Evolutionary conservation across 2,113 vertebrate species (phyloP), one percentile per base, ranked within the genome.

Genomic region (Anser brachyrhynchus): DNA sequence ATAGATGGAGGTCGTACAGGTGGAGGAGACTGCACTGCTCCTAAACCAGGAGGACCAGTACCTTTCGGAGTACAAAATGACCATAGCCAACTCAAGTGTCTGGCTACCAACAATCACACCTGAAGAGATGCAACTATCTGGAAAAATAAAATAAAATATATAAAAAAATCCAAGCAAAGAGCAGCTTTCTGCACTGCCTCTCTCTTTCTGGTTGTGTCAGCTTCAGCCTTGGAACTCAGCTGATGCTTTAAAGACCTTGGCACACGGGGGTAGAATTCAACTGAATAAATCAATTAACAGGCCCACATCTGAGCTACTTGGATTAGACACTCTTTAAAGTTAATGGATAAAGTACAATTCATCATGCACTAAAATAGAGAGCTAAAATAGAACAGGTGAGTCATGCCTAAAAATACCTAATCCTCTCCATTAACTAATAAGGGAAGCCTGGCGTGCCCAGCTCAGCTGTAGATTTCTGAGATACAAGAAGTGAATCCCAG

Each of bases 331-430:
- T 54, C 82, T 65, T 66, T 86, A 54, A 88, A 86, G 51, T 54
- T 66, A 88, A 94, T 20, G 43, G 78, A 73, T 71, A 85, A 55
- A 1, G 2, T 20, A 31, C 54, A 49, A 93, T 90, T 83, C 75
- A 86, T 92, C 93, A 83, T 8, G 8, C 19, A 29, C 33, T 93
- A 41, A 93, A 95, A 77, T 6, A 86, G 46, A 91, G 21, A 87
- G n/a, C 81, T 91, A 79, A 87, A 90, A 89, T 7, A 76, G 59
- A 55, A 33, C 83, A 86, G 91, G 80, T 77, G 83, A 92, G 11
- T 86, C 91, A 88, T 51, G 21, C 41, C 83, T 78, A 46, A 95
- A 81, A 94, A 89, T 87, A 86, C 44, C 64, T n/a, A 6, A 73
- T 78, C 51, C 25, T 8, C 37, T 59, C 89, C 76, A 64, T 25